Evolutionary conservation across 2,113 vertebrate genomes (phyloP).

Genomic region (Thalassarche chlororhynchos): DNA sequence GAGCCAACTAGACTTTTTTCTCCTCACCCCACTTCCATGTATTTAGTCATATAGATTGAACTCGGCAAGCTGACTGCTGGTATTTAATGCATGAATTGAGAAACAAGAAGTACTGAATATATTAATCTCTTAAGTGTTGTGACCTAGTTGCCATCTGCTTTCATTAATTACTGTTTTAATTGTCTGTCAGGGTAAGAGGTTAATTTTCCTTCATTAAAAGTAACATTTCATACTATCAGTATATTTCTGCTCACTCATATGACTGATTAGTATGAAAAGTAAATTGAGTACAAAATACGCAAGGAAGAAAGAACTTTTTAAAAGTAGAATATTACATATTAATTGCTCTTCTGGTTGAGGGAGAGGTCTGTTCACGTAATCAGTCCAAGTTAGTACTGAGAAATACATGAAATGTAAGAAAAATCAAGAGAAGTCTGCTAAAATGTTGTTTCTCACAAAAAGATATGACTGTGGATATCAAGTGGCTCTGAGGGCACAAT

Average conservation of each 20-base stretch:
- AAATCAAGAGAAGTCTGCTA: background rate
- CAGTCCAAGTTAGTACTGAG: background rate
- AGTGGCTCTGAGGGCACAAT: background rate
- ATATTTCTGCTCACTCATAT: background rate
- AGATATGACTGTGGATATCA: background rate
- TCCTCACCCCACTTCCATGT: background rate
- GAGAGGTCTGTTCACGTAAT: background rate
- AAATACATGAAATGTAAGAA: background rate
- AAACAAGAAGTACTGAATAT: background rate
- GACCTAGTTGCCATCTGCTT: background rate
- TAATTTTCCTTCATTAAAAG: background rate
- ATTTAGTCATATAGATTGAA: background rate
- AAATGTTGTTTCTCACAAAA: background rate
- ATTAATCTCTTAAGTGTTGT: background rate
- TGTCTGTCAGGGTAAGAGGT: background rate
- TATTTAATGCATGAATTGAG: background rate
- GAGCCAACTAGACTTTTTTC: background rate
- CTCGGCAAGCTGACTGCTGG: background rate
- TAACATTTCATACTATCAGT: background rate
- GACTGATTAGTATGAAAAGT: background rate
- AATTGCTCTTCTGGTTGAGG: background rate
- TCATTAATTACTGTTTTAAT: background rate
- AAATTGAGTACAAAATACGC: background rate
- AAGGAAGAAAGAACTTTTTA: background rate
- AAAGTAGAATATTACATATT: background rate